Base-by-base conservation (phyloP, 2,888 invertebrate species). In the Hololepta plana region DNA sequence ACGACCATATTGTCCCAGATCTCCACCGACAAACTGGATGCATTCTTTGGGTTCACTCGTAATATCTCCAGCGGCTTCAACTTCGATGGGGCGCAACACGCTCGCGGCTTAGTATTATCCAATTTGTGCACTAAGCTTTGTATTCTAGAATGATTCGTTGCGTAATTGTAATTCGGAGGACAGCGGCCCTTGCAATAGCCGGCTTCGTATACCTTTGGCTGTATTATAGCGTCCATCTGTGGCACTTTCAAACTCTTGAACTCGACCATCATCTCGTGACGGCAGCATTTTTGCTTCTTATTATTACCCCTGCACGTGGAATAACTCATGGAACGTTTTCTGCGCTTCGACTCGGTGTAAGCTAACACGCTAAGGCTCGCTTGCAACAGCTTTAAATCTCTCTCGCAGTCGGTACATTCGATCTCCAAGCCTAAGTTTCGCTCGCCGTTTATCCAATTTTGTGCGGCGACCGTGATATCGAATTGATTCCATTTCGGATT, bases 1-100 rank as follows among this genome's bases (percentile, higher is more conserved):
- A 75, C 73, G 40, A 63, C 60, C 66, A 74, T 74, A 40, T 75
- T 67, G 39, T 67, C 65, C 73, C 73, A 73, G 28, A 62, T 66
- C 26, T 72, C 67, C 21, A 73, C 63, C 41, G 67, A 66, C 23
- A 75, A 51, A 43, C 66, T 67, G 16, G 59, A 60, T 13, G 57
- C 55, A 38, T 72, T 62, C 33, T 65, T 59, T 37, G 69, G 70
- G 43, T 72, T 69, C 20, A 70, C 61, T 41, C 72, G 66, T 15
- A 75, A 51, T 30, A 76, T 64, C 42, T 72, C 66, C 28, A 76
- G 50, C 29, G 67, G 62, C 15, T 63, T 59, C 23, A 76, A 57
- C 40, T 69, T 71, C 19, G 67, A 68, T 0, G 75, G 73, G 1
- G 72, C 69, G 48, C 76, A 76, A 41, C 75, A 76, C 1, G 71